A percentile compares a stretch with the other conserved stretches of the same genome.
phyloP scores from a whole-genome alignment of 2,113 vertebrate genomes.

The Nesoenas mayeri region DNA sequence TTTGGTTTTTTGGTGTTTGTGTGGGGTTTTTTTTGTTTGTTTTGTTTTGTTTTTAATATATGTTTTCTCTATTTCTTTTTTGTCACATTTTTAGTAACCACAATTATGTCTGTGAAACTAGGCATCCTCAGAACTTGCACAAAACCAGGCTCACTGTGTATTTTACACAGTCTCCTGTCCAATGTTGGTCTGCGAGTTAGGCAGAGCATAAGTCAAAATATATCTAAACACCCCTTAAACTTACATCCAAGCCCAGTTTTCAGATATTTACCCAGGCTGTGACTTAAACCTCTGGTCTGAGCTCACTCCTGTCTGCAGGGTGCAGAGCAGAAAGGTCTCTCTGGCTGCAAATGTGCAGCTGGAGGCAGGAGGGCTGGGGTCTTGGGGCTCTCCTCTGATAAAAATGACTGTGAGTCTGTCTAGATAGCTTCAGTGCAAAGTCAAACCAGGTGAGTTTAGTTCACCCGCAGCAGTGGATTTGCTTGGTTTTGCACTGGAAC shows the following conservation, averaged over 20 bases:
- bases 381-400: neutral
- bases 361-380: neutral
- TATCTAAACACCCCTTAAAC: neutral
- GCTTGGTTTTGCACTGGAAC: neutral
- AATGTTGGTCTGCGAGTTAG: neutral
- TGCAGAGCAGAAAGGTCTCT: neutral
- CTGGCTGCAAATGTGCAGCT: neutral
- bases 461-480: neutral
- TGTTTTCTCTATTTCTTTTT: neutral
- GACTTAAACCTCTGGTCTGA: neutral
- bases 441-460: neutral
- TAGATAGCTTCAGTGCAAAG: neutral
- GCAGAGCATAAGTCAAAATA: neutral
- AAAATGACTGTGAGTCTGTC: neutral
- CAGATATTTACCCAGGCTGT: neutral
- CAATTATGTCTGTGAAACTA: neutral
- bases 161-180: neutral
- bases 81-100: neutral
- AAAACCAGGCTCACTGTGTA: neutral
- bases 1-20: no score
- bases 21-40: no score
- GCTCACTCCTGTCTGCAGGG: neutral
- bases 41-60: neutral
- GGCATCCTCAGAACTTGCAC: neutral
- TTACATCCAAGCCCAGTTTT: neutral